Conservation (phyloP, 2,113 vertebrate genomes). For the Loxodonta africana region DNA sequence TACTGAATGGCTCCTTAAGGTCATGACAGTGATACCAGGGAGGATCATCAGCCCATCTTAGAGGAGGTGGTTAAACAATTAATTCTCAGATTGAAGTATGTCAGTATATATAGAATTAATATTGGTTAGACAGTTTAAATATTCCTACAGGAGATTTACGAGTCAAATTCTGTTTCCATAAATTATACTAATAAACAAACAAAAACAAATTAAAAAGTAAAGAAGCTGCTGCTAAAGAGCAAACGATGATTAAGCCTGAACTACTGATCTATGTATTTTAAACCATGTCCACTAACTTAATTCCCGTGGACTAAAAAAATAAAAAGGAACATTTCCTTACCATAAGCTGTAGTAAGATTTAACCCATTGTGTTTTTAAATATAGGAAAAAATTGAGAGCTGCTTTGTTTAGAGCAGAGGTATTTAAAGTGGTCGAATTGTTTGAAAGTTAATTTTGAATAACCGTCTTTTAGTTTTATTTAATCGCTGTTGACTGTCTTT, state of each 20-base stretch:
- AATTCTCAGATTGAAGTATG: not conserved
- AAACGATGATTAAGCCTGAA: not conserved
- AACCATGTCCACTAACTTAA: not conserved
- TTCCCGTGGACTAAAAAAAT: not conserved
- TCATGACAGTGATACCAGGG: not conserved
- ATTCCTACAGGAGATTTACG: conserved; percentile 29
- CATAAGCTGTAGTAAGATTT: not conserved
- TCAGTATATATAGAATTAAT: conserved; percentile 33
- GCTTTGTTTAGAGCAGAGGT: conserved; percentile 4
- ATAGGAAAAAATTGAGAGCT: not conserved
- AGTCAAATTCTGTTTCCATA: conserved; percentile 30
- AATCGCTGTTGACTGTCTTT: not conserved
- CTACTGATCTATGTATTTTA: not conserved
- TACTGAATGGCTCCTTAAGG: not conserved
- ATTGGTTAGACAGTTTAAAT: conserved; percentile 32
- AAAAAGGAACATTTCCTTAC: not conserved
- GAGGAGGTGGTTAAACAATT: not conserved
- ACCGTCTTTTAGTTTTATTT: not conserved
- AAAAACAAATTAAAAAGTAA: conserved; percentile 53
- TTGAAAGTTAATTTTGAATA: not conserved
- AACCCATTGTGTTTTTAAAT: conserved; percentile 11
- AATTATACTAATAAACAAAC: not conserved
- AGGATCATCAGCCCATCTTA: not conserved
- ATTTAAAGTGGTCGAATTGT: not conserved
- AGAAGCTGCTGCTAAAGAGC: conserved; percentile 1